Percentiles rank a stretch among this genome's conserved stretches.
phyloP scores from a whole-genome alignment of 2,888 invertebrate species.

The Lissonota sp. region DNA sequence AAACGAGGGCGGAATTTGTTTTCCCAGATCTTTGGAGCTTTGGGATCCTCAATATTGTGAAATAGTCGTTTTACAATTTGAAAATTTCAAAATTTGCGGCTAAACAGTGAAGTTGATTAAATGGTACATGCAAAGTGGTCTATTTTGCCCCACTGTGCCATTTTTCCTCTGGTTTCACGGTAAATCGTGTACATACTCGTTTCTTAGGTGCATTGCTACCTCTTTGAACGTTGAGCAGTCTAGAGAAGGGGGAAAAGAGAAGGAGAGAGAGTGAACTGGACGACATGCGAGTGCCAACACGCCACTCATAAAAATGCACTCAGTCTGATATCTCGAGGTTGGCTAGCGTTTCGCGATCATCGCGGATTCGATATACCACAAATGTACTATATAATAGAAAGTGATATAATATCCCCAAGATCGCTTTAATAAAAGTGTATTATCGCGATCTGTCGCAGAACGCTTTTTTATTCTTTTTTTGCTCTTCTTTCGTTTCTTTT shows the following conservation, averaged over 20 bases:
- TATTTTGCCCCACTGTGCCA: conserved; percentile 17
- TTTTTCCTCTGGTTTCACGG: conserved; percentile 16
- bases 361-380: conserved; percentile 25
- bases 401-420: conserved; percentile 32
- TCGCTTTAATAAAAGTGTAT: conserved; percentile 21
- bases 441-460: conserved; percentile 12
- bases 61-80: background rate
- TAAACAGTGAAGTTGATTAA: too few species aligned
- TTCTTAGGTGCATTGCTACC: conserved; percentile 10
- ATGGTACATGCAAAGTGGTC: background rate
- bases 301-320: conserved; percentile 77
- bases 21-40: background rate
- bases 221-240: conserved; percentile 68
- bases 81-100: background rate
- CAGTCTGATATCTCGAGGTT: conserved; percentile 70
- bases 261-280: conserved; percentile 65
- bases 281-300: conserved; percentile 76
- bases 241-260: conserved; percentile 51
- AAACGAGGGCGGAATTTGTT: background rate
- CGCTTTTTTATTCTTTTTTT: conserved; percentile 7
- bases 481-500: conserved; percentile 3
- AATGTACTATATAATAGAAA: conserved; percentile 13
- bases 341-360: conserved; percentile 61
- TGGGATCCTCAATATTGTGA: background rate
- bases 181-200: conserved; percentile 2